These are phyloP conservation scores for Choreutis nemorana DNA, from an alignment of 2,888 invertebrate species.

Conservation along the genomic window DNA sequence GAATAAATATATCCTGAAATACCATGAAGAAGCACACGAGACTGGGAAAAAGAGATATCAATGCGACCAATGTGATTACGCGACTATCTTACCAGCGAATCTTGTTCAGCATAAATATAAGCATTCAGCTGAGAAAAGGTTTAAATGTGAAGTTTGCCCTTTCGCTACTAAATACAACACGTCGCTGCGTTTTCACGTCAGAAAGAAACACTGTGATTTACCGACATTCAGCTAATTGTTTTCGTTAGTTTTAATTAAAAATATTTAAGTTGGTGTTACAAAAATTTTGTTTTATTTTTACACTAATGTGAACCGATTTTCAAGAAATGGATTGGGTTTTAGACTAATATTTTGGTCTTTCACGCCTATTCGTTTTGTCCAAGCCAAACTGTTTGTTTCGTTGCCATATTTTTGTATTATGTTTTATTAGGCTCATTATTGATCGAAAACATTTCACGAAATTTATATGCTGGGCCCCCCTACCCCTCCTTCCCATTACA, in stretches of 20 bases:
- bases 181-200: slow-evolving; percentile 52
- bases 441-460: too few relatives aligned
- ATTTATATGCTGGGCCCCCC: too few relatives aligned
- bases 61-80: slow-evolving; percentile 52
- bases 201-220: slow-evolving; percentile 59
- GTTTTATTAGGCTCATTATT: too few relatives aligned
- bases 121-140: slow-evolving; percentile 48
- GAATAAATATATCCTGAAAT: slow-evolving; percentile 51
- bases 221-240: slow-evolving; percentile 36
- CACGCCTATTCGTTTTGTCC: too few relatives aligned
- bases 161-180: slow-evolving; percentile 58
- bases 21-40: slow-evolving; percentile 49
- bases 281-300: too few relatives aligned
- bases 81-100: slow-evolving; percentile 48
- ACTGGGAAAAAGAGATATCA: slow-evolving; percentile 46
- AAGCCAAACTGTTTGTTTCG: too few relatives aligned
- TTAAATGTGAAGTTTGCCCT: slow-evolving; percentile 54
- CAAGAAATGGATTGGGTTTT: too few relatives aligned
- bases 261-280: too few relatives aligned
- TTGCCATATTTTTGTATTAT: too few relatives aligned
- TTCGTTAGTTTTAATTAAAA: slow-evolving; percentile 16
- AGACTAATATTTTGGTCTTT: too few relatives aligned
- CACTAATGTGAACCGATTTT: too few relatives aligned
- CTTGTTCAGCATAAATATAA: slow-evolving; percentile 56
- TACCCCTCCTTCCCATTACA: too few relatives aligned